Percentiles rank a stretch among this genome's conserved stretches.
These are phyloP conservation scores for Gobiocypris rarus DNA, from an alignment of 2,113 vertebrate genomes.

Conservation along the genomic window DNA sequence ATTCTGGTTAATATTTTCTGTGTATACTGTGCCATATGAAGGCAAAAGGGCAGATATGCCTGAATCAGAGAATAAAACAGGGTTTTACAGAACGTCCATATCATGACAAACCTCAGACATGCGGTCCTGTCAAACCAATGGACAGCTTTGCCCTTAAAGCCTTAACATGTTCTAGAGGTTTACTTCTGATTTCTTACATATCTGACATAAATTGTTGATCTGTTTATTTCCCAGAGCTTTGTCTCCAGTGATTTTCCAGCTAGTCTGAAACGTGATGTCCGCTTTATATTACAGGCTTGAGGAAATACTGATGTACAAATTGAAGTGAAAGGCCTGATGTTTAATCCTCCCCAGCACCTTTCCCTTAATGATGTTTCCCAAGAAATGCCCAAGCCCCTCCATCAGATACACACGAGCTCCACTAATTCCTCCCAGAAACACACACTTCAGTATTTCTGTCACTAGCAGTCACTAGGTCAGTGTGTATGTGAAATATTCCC, in stretches of 20 bases:
- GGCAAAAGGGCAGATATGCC: not conserved
- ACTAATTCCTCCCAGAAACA: slow-evolving; percentile 73
- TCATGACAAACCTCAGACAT: slow-evolving; percentile 59
- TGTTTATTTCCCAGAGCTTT: slow-evolving; percentile 74
- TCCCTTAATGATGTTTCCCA: slow-evolving; percentile 70
- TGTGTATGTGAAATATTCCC: not conserved
- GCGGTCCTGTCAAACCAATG: slow-evolving; percentile 74
- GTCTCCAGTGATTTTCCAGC: slow-evolving; percentile 79
- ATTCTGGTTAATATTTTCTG: not conserved
- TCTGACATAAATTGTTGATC: slow-evolving; percentile 79
- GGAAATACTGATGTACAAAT: slow-evolving; percentile 82
- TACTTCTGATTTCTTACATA: slow-evolving; percentile 72
- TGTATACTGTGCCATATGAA: not conserved
- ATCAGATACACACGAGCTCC: slow-evolving; percentile 53
- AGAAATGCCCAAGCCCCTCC: slow-evolving; percentile 68
- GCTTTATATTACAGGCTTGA: slow-evolving; percentile 61
- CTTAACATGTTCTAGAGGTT: slow-evolving; percentile 75
- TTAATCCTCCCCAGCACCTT: slow-evolving; percentile 79
- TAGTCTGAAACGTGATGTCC: slow-evolving; percentile 65
- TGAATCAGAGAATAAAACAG: not conserved
- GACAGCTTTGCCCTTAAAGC: slow-evolving; percentile 72
- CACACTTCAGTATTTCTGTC: slow-evolving; percentile 68
- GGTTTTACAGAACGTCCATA: slow-evolving; percentile 8
- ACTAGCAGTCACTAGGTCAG: slow-evolving; percentile 50
- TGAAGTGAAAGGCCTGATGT: slow-evolving; percentile 78